Evolutionary conservation across 1,140 invertebrate species (phyloP).

Genomic region (Apis dorsata): DNA sequence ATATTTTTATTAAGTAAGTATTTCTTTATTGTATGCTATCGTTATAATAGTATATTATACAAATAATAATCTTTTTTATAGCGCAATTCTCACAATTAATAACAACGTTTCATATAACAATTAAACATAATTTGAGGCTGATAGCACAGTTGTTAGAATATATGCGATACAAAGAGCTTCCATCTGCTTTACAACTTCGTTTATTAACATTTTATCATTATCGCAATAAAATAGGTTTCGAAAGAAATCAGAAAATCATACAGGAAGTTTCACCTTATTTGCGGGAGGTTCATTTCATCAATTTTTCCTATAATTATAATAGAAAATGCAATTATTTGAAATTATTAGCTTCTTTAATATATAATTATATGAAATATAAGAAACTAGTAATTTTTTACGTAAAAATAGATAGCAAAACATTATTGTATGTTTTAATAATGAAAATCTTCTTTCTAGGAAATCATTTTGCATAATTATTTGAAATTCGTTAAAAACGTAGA

Average conservation of each 20-base stretch:
- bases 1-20: constrained; percentile 70
- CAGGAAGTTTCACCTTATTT: constrained; percentile 76
- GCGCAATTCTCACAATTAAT: constrained; percentile 66
- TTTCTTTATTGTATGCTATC: neutral
- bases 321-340: neutral
- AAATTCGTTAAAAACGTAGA: constrained; percentile 77
- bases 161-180: constrained; percentile 71
- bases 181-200: constrained; percentile 63
- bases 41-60: neutral
- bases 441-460: constrained; percentile 70
- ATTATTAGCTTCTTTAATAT: neutral
- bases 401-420: neutral
- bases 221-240: constrained; percentile 76
- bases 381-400: neutral
- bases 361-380: neutral
- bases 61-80: constrained; percentile 37
- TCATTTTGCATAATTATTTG: constrained; percentile 77
- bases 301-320: neutral
- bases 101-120: constrained; percentile 59
- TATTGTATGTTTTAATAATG: neutral
- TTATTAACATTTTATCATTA: constrained; percentile 74
- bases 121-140: constrained; percentile 63
- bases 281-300: constrained; percentile 67
- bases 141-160: constrained; percentile 72
- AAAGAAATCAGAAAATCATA: constrained; percentile 76